phyloP scores from a whole-genome alignment of 2,113 vertebrate species.

The Circaetus cinerascens region DNA sequence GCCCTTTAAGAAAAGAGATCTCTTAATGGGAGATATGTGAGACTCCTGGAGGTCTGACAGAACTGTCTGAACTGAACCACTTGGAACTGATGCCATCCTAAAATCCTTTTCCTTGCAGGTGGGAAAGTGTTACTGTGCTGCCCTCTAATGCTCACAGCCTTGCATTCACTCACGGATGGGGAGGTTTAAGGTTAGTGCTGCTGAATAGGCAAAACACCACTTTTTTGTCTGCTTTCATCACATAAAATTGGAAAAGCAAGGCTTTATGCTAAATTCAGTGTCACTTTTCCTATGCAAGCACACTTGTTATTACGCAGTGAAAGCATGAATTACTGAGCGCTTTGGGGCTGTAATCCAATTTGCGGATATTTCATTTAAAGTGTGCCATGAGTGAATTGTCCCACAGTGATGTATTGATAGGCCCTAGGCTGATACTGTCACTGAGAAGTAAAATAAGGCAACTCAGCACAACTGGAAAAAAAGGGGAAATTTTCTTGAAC shows the following conservation, averaged over 20 bases:
- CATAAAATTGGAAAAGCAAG: neutral
- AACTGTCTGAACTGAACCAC: neutral
- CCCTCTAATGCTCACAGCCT: constrained; percentile 61
- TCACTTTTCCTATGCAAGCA: neutral
- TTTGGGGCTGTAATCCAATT: constrained; percentile 11
- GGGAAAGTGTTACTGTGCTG: constrained; percentile 60
- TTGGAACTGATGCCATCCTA: neutral
- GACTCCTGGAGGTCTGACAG: neutral
- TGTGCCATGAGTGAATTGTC: neutral
- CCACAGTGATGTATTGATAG: neutral
- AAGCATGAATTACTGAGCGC: neutral
- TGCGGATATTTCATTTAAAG: constrained; percentile 38
- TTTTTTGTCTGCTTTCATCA: neutral
- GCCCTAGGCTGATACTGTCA: neutral
- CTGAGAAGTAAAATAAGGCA: neutral
- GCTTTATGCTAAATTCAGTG: neutral
- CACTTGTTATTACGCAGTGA: neutral
- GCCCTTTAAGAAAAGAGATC: neutral
- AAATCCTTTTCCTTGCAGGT: neutral
- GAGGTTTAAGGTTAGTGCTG: neutral
- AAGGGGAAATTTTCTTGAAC: neutral
- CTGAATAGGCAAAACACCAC: neutral
- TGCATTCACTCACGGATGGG: neutral
- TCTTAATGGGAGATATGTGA: neutral
- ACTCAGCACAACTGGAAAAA: neutral